These are phyloP conservation scores for Edolisoma coerulescens DNA, from an alignment of 2,113 vertebrate genomes.

Conservation along the genomic window DNA sequence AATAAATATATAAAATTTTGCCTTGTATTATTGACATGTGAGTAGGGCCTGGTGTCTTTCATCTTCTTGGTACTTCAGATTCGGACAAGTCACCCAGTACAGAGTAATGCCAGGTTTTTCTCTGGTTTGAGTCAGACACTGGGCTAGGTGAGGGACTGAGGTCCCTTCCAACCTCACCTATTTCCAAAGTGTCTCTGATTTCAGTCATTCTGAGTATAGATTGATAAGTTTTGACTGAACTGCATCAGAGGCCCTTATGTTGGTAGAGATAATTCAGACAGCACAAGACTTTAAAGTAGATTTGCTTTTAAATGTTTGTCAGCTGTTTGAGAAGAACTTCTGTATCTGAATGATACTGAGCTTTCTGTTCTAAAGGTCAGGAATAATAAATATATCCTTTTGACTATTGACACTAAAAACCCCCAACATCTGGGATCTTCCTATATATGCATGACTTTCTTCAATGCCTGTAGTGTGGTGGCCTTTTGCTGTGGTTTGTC, in stretches of 20 bases:
- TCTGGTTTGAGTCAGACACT: neutral
- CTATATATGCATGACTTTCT: neutral
- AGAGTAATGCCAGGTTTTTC: neutral
- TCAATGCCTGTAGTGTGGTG: rapidly evolving
- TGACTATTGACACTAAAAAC: neutral
- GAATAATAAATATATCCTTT: neutral
- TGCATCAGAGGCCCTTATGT: neutral
- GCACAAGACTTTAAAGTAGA: neutral
- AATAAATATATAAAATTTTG: neutral
- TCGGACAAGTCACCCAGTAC: neutral
- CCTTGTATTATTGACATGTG: neutral
- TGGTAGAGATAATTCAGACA: neutral
- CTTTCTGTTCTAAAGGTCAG: neutral
- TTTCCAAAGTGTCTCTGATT: neutral
- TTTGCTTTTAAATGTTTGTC: neutral
- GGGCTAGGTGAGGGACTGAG: neutral
- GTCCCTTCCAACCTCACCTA: neutral
- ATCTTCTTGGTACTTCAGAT: neutral
- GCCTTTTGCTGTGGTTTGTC: neutral
- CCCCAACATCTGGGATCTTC: neutral
- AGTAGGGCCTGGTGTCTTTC: neutral
- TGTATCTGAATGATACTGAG: neutral
- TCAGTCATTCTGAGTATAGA: neutral
- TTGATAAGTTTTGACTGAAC: neutral
- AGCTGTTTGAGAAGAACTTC: neutral